These are phyloP conservation scores for Coracias cyanogaster DNA, from an alignment of 2,797 vertebrate species.

Conservation along the genomic window DNA sequence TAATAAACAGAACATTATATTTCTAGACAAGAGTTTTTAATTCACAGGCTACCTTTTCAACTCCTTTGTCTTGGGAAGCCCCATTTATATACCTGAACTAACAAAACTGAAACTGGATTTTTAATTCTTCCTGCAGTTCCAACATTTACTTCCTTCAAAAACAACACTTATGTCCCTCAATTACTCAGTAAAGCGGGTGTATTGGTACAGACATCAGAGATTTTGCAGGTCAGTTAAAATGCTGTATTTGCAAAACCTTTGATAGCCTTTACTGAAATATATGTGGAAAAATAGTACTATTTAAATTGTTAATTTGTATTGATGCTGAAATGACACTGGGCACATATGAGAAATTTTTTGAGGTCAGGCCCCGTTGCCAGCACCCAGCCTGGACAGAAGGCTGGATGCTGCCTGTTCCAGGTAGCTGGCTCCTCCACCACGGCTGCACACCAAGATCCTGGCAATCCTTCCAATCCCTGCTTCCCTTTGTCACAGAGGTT, in stretches of 20 bases:
- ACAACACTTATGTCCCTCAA: not conserved
- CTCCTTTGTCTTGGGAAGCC: not conserved
- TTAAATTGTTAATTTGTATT: not conserved
- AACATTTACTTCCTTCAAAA: not conserved
- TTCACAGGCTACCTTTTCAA: not conserved
- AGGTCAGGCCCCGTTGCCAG: not conserved
- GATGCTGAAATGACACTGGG: not conserved
- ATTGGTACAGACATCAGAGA: not conserved
- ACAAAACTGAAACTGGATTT: not conserved
- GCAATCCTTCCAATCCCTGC: not conserved
- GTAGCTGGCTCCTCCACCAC: not conserved
- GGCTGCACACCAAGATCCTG: not conserved
- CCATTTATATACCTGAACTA: not conserved
- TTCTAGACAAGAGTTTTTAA: not conserved
- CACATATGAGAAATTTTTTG: not conserved
- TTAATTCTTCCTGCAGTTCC: not conserved
- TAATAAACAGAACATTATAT: not conserved
- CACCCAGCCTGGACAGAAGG: not conserved
- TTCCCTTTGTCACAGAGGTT: constrained; percentile 11
- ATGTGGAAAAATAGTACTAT: not conserved
- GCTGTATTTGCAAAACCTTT: not conserved
- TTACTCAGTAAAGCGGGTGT: not conserved
- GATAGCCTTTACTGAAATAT: not conserved
- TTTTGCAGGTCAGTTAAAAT: not conserved
- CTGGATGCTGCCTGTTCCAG: not conserved